These are phyloP conservation scores for Nothobranchius furzeri DNA, from an alignment of 2,113 vertebrate species.

Conservation along the genomic window DNA sequence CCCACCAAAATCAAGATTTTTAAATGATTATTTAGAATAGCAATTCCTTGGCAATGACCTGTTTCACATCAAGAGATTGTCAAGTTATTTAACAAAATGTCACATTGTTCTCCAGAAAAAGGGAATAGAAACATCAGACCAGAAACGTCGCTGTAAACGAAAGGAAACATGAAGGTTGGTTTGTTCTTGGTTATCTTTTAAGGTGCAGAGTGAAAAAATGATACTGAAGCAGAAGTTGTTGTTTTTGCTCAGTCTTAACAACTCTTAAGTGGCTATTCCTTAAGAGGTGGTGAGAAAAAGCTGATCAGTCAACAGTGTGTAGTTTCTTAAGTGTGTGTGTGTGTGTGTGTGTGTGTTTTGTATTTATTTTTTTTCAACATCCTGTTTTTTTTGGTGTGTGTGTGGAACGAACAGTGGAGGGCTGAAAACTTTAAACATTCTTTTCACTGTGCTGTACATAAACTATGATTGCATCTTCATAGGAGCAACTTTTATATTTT, in stretches of 20 bases:
- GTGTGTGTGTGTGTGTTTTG: conserved; percentile 16
- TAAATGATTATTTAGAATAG: conserved; percentile 42
- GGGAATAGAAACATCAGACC: conserved; percentile 33
- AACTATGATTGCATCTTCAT: conserved; percentile 20
- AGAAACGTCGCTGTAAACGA: conserved; percentile 32
- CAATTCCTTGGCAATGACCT: conserved; percentile 32
- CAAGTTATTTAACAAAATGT: conserved; percentile 28
- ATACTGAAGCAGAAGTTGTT: conserved; percentile 28
- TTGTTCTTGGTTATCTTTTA: conserved; percentile 21
- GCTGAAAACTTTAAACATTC: background rate
- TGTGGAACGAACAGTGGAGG: background rate
- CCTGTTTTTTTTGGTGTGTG: conserved; percentile 13
- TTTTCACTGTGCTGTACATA: conserved; percentile 34
- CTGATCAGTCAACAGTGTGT: background rate
- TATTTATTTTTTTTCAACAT: conserved; percentile 32
- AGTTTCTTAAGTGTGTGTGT: background rate
- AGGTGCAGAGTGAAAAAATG: conserved; percentile 29
- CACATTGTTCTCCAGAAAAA: conserved; percentile 42
- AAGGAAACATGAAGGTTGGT: background rate
- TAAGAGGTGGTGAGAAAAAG: conserved; percentile 15
- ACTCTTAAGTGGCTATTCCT: conserved; percentile 38
- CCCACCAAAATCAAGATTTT: conserved; percentile 33
- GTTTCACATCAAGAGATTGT: conserved; percentile 34
- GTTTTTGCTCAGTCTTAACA: conserved; percentile 31
- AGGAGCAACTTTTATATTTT: conserved; percentile 21